Conservation (phyloP, 2,888 invertebrate species). For the Sarcophaga caerulescens region DNA sequence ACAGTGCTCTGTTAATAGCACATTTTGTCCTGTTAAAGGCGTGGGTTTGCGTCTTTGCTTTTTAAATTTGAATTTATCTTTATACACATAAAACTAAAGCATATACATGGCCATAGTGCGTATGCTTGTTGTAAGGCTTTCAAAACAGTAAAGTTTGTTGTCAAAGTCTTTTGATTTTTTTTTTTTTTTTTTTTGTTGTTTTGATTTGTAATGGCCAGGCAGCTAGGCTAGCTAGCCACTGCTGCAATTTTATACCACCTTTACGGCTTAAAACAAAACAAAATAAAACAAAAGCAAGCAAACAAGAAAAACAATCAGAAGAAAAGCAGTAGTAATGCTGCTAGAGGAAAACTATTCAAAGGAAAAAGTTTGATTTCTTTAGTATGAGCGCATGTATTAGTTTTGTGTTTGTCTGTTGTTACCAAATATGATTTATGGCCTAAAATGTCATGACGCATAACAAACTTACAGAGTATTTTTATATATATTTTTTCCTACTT, state of each 20-base stretch:
- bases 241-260: constrained; percentile 56
- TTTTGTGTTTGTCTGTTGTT: constrained; percentile 40
- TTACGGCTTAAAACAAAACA: constrained; percentile 46
- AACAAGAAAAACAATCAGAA: neutral
- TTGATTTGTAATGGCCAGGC: no score
- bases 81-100: neutral
- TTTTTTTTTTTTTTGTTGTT: neutral
- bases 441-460: constrained; percentile 66
- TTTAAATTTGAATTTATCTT: no score
- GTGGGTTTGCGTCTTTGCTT: no score
- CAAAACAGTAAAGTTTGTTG: neutral
- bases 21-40: no score
- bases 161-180: constrained; percentile 35
- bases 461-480: constrained; percentile 42
- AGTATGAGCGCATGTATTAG: neutral
- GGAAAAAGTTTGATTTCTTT: no score
- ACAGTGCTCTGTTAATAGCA: no score
- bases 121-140: neutral
- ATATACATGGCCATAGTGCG: constrained; percentile 26
- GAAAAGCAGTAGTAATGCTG: neutral
- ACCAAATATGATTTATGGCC: constrained; percentile 68
- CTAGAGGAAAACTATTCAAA: no score
- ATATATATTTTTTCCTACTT: constrained; percentile 38
- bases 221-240: constrained; percentile 21
- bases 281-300: neutral